Base-by-base conservation (phyloP, 2,888 invertebrate genomes). In the Agonopterix heracliana region DNA sequence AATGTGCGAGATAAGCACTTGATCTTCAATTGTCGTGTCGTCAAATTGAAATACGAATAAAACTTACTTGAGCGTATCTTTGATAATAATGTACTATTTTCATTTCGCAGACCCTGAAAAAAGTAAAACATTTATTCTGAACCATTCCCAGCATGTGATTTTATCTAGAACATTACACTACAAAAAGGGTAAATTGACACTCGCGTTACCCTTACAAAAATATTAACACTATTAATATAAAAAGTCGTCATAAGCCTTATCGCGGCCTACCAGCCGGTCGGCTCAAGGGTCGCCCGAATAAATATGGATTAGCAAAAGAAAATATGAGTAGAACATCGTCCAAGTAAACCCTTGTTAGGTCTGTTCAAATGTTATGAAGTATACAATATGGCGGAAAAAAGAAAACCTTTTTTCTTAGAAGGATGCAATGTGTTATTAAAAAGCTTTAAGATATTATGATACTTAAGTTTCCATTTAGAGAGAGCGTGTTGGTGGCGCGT, bases 261-360 rank as follows among this genome's bases (percentile, higher is more conserved):
- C 80, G 70, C 56, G 47, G 53, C 56, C 54, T 49, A 63, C 60
- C 81, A 81, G 79, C 75, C 78, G 72, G 62, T 68, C 54, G 59
- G 61, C 56, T 63, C 63, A 65, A 65, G 78, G 82, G 81, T 76
- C 78, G 71, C 76, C 72, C 71, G 66, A 74, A 81, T 86, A 82
- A 85, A 85, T 83, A 82, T 81, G 82, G 83, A 83, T 81, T 82
- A 83, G 68, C 66, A 56, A 63, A 69, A 62, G 74, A 70, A 80
- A 81, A 80, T 81, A 79, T 80, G 73, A 78, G 71, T 54, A 63
- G 70, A 54, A 48, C 62, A 70, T 59, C 61, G 61, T 54, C 64
- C 62, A 52, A 65, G 65, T 66, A 69, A 72, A 71, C 66, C 73
- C 73, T 70, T 71, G 72, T 71, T 68, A 66, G 63, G 54, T 51